Base-by-base conservation (phyloP, 2,113 vertebrate genomes). In the Struthidea cinerea region DNA sequence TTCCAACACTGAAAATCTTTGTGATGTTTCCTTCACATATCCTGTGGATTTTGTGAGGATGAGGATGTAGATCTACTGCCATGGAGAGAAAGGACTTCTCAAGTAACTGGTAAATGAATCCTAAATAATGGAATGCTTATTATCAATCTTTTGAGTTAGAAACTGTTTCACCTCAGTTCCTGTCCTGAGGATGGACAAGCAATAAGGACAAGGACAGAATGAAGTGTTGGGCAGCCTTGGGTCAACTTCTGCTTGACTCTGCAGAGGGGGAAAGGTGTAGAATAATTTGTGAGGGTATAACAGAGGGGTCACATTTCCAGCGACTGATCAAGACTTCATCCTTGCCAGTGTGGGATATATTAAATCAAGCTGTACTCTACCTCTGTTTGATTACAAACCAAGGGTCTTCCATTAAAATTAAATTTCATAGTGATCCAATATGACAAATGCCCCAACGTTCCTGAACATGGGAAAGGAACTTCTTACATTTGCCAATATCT, bases 261-360 rank as follows among this genome's bases (percentile, higher is more conserved):
- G 0, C 7, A 46, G 27, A 64, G 9, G 0, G 6, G 6, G 7
- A 75, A 69, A 59, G 7, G 35, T 19, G 10, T 1, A 33, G 6
- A 32, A 18, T 7, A 2, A 7, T 67, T 61, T 17, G 5, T 26
- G 27, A 63, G 13, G 9, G 5, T 53, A 0, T 5, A 30, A 39
- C 0, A 3, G 9, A 37, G 17, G 7, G 10, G 7, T n/a, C 32
- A 3, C 4, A 12, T 5, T 37, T 60, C 27, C 35, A 64, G 23
- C 5, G 53, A 27, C 20, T 15, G 37, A 46, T 0, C 7, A 24
- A 83, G 9, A 16, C 17, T 46, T 56, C 59, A n/a, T 69, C 42
- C n/a, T 75, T 39, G 14, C 16, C 33, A 6, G 0, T 13, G 46
- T 59, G 19, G 7, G 30, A 32, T 8, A 14, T n/a, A 35, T 23